These are phyloP conservation scores for Seriola rivoliana DNA, from an alignment of 2,113 vertebrate genomes.

Conservation along the genomic window DNA sequence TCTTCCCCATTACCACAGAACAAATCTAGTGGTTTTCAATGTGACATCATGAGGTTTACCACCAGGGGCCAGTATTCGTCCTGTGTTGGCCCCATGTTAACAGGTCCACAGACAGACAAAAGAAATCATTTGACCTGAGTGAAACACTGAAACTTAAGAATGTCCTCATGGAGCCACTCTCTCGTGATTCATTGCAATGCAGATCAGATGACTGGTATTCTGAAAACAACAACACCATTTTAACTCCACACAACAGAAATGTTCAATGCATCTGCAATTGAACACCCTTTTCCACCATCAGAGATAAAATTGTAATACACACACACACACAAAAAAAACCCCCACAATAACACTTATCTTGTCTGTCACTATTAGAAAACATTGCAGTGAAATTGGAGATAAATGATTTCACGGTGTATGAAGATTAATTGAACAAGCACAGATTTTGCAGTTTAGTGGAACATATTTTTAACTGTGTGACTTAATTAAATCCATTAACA, in stretches of 20 bases:
- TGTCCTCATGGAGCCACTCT: not conserved
- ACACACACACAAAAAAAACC: conserved; percentile 3
- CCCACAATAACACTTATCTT: conserved; percentile 37
- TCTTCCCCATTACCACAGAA: not conserved
- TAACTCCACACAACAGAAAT: conserved; percentile 40
- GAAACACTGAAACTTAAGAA: conserved; percentile 25
- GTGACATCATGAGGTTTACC: conserved; percentile 47
- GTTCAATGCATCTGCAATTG: conserved; percentile 43
- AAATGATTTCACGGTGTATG: conserved; percentile 19
- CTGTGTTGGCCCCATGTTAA: conserved; percentile 19
- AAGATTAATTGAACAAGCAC: conserved; percentile 32
- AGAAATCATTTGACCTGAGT: conserved; percentile 34
- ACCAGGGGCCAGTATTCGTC: conserved; percentile 75
- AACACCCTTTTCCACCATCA: conserved; percentile 19
- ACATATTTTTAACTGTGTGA: conserved; percentile 8
- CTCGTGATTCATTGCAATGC: conserved; percentile 40
- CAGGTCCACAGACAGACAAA: conserved; percentile 18
- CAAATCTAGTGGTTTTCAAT: not conserved
- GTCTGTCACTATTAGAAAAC: conserved; percentile 47
- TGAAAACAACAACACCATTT: not conserved
- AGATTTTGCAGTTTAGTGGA: conserved; percentile 19
- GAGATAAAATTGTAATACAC: conserved; percentile 38
- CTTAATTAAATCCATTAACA: conserved; percentile 4
- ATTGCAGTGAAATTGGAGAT: conserved; percentile 32
- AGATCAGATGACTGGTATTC: conserved; percentile 55